A percentile compares a stretch with the other conserved stretches of the same genome.
Conservation (phyloP, 2,797 vertebrate species). For the Neostethus bicornis region DNA sequence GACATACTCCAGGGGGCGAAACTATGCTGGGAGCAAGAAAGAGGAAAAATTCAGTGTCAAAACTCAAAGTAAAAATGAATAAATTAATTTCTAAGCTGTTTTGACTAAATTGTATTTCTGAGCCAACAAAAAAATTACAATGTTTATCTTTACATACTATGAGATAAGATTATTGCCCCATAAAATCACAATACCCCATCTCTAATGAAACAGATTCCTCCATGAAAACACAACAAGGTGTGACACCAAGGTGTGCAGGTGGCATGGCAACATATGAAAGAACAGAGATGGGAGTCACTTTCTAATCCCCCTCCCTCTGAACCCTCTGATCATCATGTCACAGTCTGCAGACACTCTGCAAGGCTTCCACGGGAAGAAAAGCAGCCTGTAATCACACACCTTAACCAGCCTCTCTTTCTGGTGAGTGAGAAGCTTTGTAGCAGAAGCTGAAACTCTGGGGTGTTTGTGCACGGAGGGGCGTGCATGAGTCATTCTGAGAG, state of each 20-base stretch:
- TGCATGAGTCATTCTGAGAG: slow-evolving; percentile 63
- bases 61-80: no score
- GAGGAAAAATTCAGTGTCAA: no score
- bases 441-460: slow-evolving; percentile 35
- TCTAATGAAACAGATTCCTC: slow-evolving; percentile 19
- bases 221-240: slow-evolving; percentile 11
- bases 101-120: no score
- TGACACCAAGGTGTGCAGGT: slow-evolving; percentile 53
- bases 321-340: slow-evolving; percentile 78
- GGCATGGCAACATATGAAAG: slow-evolving; percentile 39
- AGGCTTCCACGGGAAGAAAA: slow-evolving; percentile 67
- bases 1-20: no score
- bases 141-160: no score
- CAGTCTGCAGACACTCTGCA: slow-evolving; percentile 70
- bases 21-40: no score
- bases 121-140: no score
- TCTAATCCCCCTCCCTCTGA: slow-evolving; percentile 64
- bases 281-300: slow-evolving; percentile 56
- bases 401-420: slow-evolving; percentile 36
- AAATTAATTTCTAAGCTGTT: no score
- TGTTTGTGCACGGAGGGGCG: slow-evolving; percentile 26
- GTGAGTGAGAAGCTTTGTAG: slow-evolving; percentile 44
- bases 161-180: no score
- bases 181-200: slow-evolving; percentile 56
- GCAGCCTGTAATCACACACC: slow-evolving; percentile 51